Evolutionary conservation across 2,113 vertebrate genomes (phyloP).

Genomic region (Bubo blakistoni): DNA sequence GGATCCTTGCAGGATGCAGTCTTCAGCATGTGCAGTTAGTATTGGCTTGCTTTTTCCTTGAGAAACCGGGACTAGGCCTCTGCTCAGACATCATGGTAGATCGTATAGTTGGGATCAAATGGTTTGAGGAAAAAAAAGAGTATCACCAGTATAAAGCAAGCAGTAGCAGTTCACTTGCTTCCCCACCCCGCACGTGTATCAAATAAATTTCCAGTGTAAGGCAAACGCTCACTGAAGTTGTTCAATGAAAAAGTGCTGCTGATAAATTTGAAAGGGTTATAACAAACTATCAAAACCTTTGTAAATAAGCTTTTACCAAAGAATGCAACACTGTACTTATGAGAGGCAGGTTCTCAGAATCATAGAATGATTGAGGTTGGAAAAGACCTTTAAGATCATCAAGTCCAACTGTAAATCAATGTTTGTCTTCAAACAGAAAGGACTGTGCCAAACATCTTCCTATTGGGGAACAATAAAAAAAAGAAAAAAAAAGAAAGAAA

Average conservation of each 20-base stretch:
- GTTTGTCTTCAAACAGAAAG: background rate
- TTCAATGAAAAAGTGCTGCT: background rate
- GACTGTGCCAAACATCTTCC: background rate
- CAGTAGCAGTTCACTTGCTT: background rate
- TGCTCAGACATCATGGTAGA: background rate
- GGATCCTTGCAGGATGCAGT: background rate
- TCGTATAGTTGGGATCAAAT: background rate
- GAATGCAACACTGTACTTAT: background rate
- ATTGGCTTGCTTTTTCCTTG: background rate
- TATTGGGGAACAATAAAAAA: no score
- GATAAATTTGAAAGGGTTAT: background rate
- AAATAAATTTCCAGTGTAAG: background rate
- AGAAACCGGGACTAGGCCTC: background rate
- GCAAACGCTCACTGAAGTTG: background rate
- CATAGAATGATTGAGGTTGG: background rate
- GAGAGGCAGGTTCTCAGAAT: background rate
- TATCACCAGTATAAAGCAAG: background rate
- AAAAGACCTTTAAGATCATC: background rate
- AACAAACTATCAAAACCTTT: background rate
- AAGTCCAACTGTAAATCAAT: accelerated
- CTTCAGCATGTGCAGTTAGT: background rate
- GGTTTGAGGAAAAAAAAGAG: background rate
- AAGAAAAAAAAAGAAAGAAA: background rate
- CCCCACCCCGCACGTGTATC: background rate
- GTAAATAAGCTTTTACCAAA: background rate